Evolutionary conservation across 2,113 vertebrate species (phyloP).

Genomic region (Lepus europaeus): DNA sequence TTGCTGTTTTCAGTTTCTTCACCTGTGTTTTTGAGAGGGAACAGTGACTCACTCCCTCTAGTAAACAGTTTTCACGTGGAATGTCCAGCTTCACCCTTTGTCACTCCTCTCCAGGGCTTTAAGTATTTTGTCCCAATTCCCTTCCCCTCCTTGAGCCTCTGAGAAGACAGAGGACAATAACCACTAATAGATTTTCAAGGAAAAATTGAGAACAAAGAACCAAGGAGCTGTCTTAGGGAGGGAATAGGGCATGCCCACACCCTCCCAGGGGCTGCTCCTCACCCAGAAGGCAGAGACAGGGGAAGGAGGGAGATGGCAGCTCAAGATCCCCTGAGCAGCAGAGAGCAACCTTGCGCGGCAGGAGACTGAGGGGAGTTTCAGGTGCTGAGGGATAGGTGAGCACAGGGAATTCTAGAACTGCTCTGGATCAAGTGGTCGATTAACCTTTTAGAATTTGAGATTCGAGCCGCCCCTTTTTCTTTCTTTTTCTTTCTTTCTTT

Average conservation of each 20-base stretch:
- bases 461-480: too few relatives aligned
- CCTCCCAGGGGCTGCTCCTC: background rate
- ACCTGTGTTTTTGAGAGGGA: slow-evolving; percentile 47
- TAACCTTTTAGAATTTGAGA: background rate
- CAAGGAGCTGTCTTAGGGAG: background rate
- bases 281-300: background rate
- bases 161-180: slow-evolving; percentile 4
- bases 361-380: background rate
- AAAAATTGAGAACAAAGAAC: background rate
- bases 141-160: background rate
- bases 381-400: background rate
- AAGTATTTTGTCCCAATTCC: background rate
- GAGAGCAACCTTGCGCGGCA: background rate
- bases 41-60: slow-evolving; percentile 38
- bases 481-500: too few relatives aligned
- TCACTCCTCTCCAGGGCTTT: background rate
- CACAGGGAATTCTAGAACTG: background rate
- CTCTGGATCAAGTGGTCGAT: background rate
- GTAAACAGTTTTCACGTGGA: slow-evolving; percentile 44
- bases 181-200: slow-evolving; percentile 18
- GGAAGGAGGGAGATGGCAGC: background rate
- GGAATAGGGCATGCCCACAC: background rate
- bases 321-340: background rate
- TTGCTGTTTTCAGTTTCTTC: slow-evolving; percentile 47
- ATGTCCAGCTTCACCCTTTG: background rate